Evolutionary conservation across 2,113 vertebrate genomes (phyloP).

Genomic region (Speoplatyrhinus poulsoni): DNA sequence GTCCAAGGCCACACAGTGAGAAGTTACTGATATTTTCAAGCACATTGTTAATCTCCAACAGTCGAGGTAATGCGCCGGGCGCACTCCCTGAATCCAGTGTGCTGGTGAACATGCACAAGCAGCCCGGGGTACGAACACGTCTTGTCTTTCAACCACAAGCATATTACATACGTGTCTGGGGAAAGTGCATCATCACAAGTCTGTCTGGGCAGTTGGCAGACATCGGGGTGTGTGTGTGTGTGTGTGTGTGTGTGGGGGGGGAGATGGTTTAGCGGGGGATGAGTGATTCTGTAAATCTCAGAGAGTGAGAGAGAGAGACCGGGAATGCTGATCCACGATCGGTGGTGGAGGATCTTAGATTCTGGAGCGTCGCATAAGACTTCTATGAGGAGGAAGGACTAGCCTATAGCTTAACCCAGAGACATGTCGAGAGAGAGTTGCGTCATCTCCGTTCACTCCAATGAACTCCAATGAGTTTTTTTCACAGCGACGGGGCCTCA

Average conservation of each 20-base stretch:
- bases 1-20: constrained; percentile 64
- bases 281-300: constrained; percentile 58
- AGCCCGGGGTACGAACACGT: constrained; percentile 36
- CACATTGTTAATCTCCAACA: constrained; percentile 45
- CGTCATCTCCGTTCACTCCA: no score
- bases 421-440: no score
- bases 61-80: constrained; percentile 24
- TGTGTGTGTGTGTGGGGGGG: background rate
- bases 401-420: constrained; percentile 18
- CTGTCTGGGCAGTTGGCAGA: constrained; percentile 32
- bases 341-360: constrained; percentile 61
- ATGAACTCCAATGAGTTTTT: no score
- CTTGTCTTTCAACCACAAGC: constrained; percentile 44
- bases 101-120: constrained; percentile 19
- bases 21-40: constrained; percentile 56
- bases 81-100: constrained; percentile 25
- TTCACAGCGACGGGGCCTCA: no score
- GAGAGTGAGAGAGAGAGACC: constrained; percentile 19
- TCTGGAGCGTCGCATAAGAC: constrained; percentile 44
- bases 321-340: constrained; percentile 65
- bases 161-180: constrained; percentile 31
- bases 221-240: no score
- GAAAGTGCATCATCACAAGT: constrained; percentile 40
- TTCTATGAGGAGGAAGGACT: constrained; percentile 53
- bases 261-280: background rate